These are phyloP conservation scores for Morinoia aosen DNA, from an alignment of 2,888 invertebrate genomes.

Conservation along the genomic window DNA sequence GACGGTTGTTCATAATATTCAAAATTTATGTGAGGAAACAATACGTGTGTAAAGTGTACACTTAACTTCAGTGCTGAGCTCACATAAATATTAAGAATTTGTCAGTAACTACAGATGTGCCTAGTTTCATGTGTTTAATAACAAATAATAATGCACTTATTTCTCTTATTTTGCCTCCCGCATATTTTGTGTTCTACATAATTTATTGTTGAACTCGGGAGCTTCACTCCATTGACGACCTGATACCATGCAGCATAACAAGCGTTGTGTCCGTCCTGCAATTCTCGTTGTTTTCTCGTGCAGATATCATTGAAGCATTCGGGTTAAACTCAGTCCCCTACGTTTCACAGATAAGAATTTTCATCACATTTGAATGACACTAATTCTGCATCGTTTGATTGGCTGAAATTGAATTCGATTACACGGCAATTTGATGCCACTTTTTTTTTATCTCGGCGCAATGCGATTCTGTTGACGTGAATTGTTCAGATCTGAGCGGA, in stretches of 20 bases:
- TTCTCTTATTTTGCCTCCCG: no score
- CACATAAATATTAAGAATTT: neutral
- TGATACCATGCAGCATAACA: neutral
- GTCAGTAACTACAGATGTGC: neutral
- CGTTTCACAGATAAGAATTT: neutral
- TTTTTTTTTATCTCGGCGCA: neutral
- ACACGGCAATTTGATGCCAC: neutral
- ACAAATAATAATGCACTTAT: neutral
- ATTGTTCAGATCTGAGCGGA: neutral
- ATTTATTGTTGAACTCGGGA: neutral
- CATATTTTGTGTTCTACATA: neutral
- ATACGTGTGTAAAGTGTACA: no score
- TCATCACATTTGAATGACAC: neutral
- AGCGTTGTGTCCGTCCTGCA: no score
- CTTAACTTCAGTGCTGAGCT: no score
- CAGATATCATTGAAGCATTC: no score
- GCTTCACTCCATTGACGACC: neutral
- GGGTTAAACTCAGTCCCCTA: neutral
- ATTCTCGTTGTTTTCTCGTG: no score
- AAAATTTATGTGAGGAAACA: no score
- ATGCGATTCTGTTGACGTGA: neutral
- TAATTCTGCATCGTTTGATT: neutral
- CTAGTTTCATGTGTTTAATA: neutral
- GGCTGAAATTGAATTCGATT: neutral
- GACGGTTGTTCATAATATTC: neutral